Percentiles rank a stretch among this genome's conserved stretches.
These are phyloP conservation scores for Piscicola geometra DNA, from an alignment of 2,888 invertebrate genomes.

Conservation along the genomic window DNA sequence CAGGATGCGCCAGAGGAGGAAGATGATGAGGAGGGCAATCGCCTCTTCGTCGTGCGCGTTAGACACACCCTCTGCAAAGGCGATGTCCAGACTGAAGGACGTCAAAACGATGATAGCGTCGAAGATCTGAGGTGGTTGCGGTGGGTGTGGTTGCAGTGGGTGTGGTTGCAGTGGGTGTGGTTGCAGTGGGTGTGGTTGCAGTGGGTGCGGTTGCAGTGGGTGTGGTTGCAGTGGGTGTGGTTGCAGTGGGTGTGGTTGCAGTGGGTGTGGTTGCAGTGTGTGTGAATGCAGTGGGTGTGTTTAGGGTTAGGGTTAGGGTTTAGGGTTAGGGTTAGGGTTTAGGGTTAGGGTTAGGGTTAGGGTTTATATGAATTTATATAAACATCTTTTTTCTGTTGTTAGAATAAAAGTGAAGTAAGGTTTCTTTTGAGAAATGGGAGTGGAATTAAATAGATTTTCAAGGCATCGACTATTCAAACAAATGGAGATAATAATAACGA, in stretches of 20 bases:
- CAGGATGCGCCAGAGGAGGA: constrained; percentile 49
- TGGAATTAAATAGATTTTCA: too few relatives aligned
- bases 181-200: not conserved
- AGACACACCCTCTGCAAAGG: constrained; percentile 48
- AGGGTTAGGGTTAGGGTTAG: not conserved
- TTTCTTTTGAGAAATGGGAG: too few relatives aligned
- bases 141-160: not conserved
- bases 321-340: not conserved
- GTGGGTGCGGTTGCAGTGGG: not conserved
- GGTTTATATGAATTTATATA: not conserved
- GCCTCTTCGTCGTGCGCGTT: constrained; percentile 50
- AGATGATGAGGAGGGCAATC: constrained; percentile 52
- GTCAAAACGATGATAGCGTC: constrained; percentile 51
- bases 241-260: too few relatives aligned
- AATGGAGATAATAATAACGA: too few relatives aligned
- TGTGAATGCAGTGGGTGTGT: not conserved
- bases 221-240: too few relatives aligned
- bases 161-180: not conserved
- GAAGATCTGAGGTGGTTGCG: constrained; percentile 48
- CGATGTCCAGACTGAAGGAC: constrained; percentile 51
- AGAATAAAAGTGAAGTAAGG: too few relatives aligned
- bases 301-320: not conserved
- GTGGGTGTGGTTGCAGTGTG: too few relatives aligned
- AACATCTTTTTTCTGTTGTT: not conserved
- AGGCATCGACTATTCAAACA: too few relatives aligned